These are phyloP conservation scores for Parochlus steinenii DNA, from an alignment of 2,888 invertebrate genomes.

Conservation along the genomic window DNA sequence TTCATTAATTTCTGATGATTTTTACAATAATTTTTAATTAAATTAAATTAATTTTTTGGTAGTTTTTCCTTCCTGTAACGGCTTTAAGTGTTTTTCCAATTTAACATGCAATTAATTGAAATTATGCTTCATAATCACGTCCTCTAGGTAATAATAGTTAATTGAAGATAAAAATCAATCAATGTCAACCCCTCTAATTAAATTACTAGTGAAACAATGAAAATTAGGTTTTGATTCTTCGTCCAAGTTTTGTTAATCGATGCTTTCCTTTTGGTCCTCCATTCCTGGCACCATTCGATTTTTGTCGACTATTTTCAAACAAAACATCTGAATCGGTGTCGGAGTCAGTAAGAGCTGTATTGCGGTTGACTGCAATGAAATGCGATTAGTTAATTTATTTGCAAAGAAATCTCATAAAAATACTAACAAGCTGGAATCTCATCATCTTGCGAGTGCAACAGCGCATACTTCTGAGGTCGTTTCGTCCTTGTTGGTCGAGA, in stretches of 20 bases:
- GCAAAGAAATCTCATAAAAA: slow-evolving; percentile 8
- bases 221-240: slow-evolving; percentile 30
- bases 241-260: slow-evolving; percentile 22
- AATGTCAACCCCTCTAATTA: no score
- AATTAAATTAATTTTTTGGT: no score
- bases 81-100: no score
- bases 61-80: no score
- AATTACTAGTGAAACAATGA: no score
- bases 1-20: no score
- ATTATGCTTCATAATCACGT: no score
- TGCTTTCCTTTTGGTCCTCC: slow-evolving; percentile 6
- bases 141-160: no score
- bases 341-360: slow-evolving; percentile 49
- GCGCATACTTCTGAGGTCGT: slow-evolving; percentile 48
- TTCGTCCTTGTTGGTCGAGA: slow-evolving; percentile 36
- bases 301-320: slow-evolving; percentile 48
- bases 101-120: no score
- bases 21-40: no score
- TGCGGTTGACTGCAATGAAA: slow-evolving; percentile 21
- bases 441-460: slow-evolving; percentile 51
- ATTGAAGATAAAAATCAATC: no score
- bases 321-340: slow-evolving; percentile 76
- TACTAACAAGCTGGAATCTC: slow-evolving; percentile 33
- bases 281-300: slow-evolving; percentile 21
- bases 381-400: slow-evolving; percentile 4